phyloP scores from a whole-genome alignment of 2,113 vertebrate species.

The Pachycephala philippinensis region DNA sequence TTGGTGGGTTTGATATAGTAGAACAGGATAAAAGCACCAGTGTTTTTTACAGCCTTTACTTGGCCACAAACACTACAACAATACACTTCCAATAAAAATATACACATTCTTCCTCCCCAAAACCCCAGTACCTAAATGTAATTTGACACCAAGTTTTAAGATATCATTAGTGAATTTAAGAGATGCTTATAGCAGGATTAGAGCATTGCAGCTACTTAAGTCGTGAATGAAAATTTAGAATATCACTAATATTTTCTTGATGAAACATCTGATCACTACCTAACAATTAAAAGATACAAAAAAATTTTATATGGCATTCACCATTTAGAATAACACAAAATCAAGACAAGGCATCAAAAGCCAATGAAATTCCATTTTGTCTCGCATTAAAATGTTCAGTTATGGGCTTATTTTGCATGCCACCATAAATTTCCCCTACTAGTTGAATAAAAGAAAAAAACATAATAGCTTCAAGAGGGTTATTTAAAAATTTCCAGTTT shows the following conservation, averaged over 20 bases:
- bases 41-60: background rate
- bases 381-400: background rate
- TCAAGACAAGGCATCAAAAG: slow-evolving; percentile 11
- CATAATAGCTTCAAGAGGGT: background rate
- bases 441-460: background rate
- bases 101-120: background rate
- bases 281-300: slow-evolving; percentile 19
- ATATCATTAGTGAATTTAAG: slow-evolving; percentile 44
- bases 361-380: slow-evolving; percentile 21
- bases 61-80: background rate
- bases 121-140: background rate
- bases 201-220: slow-evolving; percentile 9
- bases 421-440: slow-evolving; percentile 20
- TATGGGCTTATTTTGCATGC: background rate
- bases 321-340: slow-evolving; percentile 35
- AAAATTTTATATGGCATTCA: slow-evolving; percentile 1
- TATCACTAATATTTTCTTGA: slow-evolving; percentile 34
- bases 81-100: background rate
- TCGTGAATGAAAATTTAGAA: slow-evolving; percentile 47
- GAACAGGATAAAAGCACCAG: background rate
- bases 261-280: slow-evolving; percentile 44
- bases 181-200: slow-evolving; percentile 11
- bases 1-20: background rate
- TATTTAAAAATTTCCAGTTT: slow-evolving; percentile 11
- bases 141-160: background rate